Conservation (phyloP, 2,888 invertebrate genomes). For the Cerceris ruficornis region DNA sequence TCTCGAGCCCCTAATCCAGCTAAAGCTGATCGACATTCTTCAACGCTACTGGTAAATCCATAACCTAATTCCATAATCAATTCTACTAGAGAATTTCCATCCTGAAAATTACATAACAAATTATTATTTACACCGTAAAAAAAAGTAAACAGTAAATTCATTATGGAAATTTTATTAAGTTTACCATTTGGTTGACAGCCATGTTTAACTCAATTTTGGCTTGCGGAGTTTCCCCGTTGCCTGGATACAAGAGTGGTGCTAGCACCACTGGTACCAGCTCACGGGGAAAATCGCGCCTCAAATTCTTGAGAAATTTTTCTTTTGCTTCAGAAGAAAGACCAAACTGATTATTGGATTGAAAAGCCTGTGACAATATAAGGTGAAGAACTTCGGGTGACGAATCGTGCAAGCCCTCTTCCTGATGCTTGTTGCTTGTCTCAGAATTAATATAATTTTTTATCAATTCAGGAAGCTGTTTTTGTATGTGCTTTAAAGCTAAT, state of each 20-base stretch:
- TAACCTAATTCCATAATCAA: constrained; percentile 96
- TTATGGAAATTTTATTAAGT: constrained; percentile 18
- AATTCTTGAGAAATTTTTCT: constrained; percentile 90
- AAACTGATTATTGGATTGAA: constrained; percentile 83
- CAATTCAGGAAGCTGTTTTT: constrained; percentile 91
- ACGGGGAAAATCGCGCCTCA: constrained; percentile 93
- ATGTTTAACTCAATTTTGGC: constrained; percentile 76
- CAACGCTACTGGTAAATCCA: constrained; percentile 91
- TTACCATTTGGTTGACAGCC: constrained; percentile 79
- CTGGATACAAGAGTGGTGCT: constrained; percentile 93
- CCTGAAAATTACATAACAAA: constrained; percentile 79
- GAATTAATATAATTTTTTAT: constrained; percentile 92
- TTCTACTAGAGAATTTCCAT: constrained; percentile 91
- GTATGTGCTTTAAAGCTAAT: constrained; percentile 90
- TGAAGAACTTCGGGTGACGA: constrained; percentile 95
- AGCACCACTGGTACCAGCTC: constrained; percentile 94
- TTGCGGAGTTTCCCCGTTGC: constrained; percentile 87
- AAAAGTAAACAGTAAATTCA: neutral
- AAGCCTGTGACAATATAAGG: constrained; percentile 87
- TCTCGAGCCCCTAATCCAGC: constrained; percentile 91
- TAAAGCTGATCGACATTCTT: constrained; percentile 93
- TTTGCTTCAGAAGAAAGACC: constrained; percentile 89
- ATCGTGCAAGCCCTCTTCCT: constrained; percentile 94
- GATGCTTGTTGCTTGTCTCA: constrained; percentile 87
- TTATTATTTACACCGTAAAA: constrained; percentile 1